Conservation (phyloP, 2,888 invertebrate species). For the Drosophila sordidula region DNA sequence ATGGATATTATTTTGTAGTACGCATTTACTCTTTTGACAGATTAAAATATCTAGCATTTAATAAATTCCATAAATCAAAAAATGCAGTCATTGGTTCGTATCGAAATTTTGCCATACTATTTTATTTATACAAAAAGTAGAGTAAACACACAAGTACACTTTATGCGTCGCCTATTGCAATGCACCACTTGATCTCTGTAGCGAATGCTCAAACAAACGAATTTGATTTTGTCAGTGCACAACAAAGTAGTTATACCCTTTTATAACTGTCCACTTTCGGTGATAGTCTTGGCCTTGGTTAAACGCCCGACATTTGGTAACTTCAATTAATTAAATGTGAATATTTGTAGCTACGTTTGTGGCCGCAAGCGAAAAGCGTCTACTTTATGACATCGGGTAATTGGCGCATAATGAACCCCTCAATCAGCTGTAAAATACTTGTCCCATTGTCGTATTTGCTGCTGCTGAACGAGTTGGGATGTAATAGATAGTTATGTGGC, state of each 20-base stretch:
- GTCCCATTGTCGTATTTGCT: slow-evolving; percentile 5
- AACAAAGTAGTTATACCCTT: neutral
- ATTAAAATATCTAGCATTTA: too few species aligned
- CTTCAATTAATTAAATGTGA: slow-evolving; percentile 18
- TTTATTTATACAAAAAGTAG: too few species aligned
- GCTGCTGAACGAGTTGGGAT: slow-evolving; percentile 14
- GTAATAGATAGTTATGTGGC: slow-evolving; percentile 8
- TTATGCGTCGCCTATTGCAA: too few species aligned
- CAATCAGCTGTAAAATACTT: slow-evolving; percentile 37
- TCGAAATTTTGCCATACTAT: too few species aligned
- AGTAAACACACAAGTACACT: too few species aligned
- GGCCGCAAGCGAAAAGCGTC: slow-evolving; percentile 39
- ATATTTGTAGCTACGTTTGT: slow-evolving; percentile 4
- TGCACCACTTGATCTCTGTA: too few species aligned
- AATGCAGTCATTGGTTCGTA: too few species aligned
- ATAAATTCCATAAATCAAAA: too few species aligned
- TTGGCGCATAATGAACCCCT: slow-evolving; percentile 61
- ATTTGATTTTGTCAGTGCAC: neutral
- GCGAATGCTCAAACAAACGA: neutral
- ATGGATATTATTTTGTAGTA: too few species aligned
- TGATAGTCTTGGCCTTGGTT: neutral
- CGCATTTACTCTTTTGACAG: too few species aligned
- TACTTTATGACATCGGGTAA: slow-evolving; percentile 41
- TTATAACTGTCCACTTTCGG: slow-evolving; percentile 6
- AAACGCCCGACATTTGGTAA: neutral